Evolutionary conservation across 2,113 vertebrate genomes (phyloP).

Genomic region (Leptodactylus fuscus): DNA sequence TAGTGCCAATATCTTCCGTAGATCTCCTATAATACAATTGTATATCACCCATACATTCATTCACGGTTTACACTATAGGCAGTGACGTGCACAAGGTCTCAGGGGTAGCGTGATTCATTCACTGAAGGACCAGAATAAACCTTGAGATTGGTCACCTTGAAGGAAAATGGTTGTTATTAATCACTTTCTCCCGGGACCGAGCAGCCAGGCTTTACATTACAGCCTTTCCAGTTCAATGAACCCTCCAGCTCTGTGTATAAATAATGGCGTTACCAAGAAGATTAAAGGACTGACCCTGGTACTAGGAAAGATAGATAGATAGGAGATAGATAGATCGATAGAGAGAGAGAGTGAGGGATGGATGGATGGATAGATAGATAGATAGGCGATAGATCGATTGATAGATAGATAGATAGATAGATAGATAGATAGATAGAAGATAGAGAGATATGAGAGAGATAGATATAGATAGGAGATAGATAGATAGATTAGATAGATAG

Average conservation of each 20-base stretch:
- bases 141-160: background rate
- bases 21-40: too few species aligned
- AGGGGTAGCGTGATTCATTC: background rate
- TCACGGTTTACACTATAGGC: background rate
- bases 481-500: background rate
- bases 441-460: too few species aligned
- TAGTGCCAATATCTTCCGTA: too few species aligned
- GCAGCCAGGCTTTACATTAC: background rate
- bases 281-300: background rate
- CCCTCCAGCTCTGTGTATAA: background rate
- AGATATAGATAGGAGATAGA: too few species aligned
- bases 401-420: too few species aligned
- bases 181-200: background rate
- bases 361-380: too few species aligned
- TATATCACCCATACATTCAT: too few species aligned
- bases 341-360: too few species aligned
- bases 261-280: background rate
- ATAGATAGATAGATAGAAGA: too few species aligned
- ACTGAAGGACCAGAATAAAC: background rate
- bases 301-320: background rate
- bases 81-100: background rate
- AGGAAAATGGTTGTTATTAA: background rate
- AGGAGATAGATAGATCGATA: too few species aligned
- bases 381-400: too few species aligned
- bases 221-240: background rate